phyloP scores from a whole-genome alignment of 1,140 invertebrate species.

The Thalassaphorura encarpata region DNA sequence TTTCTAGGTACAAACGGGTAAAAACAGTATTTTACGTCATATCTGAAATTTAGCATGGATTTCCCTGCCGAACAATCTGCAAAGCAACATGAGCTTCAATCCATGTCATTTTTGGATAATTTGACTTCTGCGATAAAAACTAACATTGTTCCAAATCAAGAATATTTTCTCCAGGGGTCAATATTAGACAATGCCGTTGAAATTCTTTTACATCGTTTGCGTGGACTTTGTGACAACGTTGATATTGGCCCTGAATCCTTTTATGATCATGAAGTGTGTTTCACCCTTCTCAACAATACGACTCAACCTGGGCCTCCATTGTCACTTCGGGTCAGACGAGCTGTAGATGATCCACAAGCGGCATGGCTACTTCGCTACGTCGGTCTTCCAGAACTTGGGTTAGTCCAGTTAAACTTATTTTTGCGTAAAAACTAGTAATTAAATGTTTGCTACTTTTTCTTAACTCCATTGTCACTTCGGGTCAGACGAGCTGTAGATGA shows the following conservation, averaged over 20 bases:
- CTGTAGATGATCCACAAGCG: conserved; percentile 63
- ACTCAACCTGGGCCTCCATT: conserved; percentile 43
- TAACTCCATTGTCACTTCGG: conserved; percentile 56
- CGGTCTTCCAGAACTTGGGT: conserved; percentile 7
- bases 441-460: conserved; percentile 34
- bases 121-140: not conserved
- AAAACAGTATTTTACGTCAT: too few species aligned
- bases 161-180: conserved; percentile 82
- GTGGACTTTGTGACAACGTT: conserved; percentile 88
- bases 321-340: conserved; percentile 61
- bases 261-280: conserved; percentile 40
- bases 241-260: conserved; percentile 82
- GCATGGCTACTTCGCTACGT: conserved; percentile 82
- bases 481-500: conserved; percentile 67
- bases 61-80: not conserved
- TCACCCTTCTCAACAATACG: conserved; percentile 5
- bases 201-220: conserved; percentile 77
- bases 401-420: too few species aligned
- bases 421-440: conserved; percentile 67
- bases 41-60: too few species aligned
- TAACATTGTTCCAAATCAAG: conserved; percentile 64
- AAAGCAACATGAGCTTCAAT: not conserved
- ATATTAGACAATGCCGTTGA: conserved; percentile 85
- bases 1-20: too few species aligned
- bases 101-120: not conserved